These are phyloP conservation scores for Sternotherus odoratus DNA, from an alignment of 2,797 vertebrate genomes.

Conservation along the genomic window DNA sequence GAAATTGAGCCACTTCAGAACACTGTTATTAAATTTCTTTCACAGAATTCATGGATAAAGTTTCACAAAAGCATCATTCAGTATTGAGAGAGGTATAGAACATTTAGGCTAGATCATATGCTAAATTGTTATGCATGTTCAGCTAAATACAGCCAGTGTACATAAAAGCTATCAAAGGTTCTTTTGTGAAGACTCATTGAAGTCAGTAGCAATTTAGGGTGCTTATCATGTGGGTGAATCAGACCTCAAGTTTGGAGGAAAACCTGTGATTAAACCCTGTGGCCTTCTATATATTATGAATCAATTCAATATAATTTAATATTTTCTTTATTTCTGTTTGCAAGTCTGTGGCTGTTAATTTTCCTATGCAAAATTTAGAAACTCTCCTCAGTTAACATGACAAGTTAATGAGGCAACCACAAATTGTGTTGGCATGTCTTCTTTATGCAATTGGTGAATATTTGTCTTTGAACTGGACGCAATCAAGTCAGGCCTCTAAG, in stretches of 20 bases:
- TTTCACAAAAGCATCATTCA: not conserved
- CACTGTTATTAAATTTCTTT: constrained; percentile 14
- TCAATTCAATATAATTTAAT: not conserved
- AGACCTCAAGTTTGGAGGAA: not conserved
- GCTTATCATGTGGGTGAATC: not conserved
- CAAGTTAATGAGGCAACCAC: not conserved
- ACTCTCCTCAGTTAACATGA: not conserved
- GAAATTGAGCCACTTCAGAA: constrained; percentile 23
- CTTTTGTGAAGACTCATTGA: not conserved
- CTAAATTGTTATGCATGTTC: not conserved
- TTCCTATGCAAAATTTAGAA: not conserved
- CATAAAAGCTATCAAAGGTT: not conserved
- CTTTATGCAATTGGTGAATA: not conserved
- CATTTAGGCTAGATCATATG: not conserved
- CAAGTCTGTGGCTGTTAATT: not conserved
- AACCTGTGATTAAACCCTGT: not conserved
- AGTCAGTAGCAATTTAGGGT: not conserved
- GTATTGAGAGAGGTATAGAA: not conserved
- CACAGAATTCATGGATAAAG: not conserved
- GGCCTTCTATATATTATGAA: not conserved
- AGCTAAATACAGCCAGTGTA: not conserved
- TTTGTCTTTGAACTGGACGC: not conserved
- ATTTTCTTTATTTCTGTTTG: not conserved
- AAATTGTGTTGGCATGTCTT: not conserved
- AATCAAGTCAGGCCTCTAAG: not conserved